Percentiles rank a stretch among this genome's conserved stretches.
phyloP scores from a whole-genome alignment of 1,140 invertebrate genomes.

The Pristionchus pacificus region DNA sequence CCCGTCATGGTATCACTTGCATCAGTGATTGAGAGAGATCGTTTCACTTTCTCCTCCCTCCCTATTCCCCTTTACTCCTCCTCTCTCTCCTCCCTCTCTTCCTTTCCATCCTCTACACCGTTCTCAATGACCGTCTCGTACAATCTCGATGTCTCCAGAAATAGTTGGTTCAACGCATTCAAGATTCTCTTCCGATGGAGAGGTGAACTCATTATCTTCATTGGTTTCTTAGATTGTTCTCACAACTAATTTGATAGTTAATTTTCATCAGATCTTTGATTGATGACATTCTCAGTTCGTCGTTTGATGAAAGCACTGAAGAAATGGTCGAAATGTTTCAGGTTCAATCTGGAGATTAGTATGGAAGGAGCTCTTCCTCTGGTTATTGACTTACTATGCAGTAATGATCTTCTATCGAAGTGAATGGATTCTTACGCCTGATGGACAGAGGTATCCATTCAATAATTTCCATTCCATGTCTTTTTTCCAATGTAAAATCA shows the following conservation, averaged over 20 bases:
- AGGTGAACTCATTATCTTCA: background rate
- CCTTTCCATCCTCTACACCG: too few relatives aligned
- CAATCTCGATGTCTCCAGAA: background rate
- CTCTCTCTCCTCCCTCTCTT: too few relatives aligned
- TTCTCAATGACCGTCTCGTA: background rate
- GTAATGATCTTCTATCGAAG: background rate
- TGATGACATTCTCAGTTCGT: too few relatives aligned
- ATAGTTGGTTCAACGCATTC: background rate
- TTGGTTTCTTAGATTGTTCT: background rate
- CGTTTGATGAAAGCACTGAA: too few relatives aligned
- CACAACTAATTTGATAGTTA: background rate
- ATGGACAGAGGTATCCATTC: background rate
- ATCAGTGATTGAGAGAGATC: too few relatives aligned
- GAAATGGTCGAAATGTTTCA: too few relatives aligned
- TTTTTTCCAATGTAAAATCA: too few relatives aligned
- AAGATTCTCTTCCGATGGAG: background rate
- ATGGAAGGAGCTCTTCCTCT: background rate
- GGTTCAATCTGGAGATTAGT: background rate
- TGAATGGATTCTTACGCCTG: background rate
- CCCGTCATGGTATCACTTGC: too few relatives aligned
- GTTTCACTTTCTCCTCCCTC: too few relatives aligned
- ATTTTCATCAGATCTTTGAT: too few relatives aligned
- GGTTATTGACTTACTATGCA: background rate
- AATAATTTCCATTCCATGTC: too few relatives aligned
- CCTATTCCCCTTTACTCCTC: too few relatives aligned